Conservation (phyloP, 2,797 vertebrate species). For the Platalea minor region DNA sequence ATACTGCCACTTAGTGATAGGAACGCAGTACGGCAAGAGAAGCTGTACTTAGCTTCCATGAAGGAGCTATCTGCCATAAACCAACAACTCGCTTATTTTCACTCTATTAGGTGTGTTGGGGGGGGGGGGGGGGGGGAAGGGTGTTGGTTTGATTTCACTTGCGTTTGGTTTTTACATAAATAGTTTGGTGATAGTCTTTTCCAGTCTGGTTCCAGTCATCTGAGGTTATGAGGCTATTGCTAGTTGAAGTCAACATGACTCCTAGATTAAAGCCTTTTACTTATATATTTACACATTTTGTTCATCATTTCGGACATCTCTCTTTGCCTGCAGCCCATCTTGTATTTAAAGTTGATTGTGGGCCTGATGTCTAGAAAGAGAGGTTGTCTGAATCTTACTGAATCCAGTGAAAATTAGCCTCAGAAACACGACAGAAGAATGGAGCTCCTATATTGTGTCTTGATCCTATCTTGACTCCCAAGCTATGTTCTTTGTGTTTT, state of each 20-base stretch:
- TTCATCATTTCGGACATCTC: neutral
- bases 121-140: fast-evolving
- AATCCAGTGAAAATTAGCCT: neutral
- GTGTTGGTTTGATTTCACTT: neutral
- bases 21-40: neutral
- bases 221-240: neutral
- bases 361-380: neutral
- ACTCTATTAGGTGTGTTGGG: neutral
- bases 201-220: neutral
- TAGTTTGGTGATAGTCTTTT: neutral
- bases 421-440: neutral
- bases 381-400: neutral
- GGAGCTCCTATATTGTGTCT: neutral
- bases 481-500: neutral
- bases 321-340: neutral
- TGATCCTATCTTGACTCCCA: neutral
- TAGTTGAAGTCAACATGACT: neutral
- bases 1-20: conserved; percentile 47
- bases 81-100: neutral
- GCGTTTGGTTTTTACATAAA: neutral
- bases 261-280: neutral
- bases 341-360: neutral
- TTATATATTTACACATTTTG: neutral
- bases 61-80: neutral
- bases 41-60: neutral